Conservation (phyloP, 1,140 invertebrate genomes). For the Eubasilissa regina region DNA sequence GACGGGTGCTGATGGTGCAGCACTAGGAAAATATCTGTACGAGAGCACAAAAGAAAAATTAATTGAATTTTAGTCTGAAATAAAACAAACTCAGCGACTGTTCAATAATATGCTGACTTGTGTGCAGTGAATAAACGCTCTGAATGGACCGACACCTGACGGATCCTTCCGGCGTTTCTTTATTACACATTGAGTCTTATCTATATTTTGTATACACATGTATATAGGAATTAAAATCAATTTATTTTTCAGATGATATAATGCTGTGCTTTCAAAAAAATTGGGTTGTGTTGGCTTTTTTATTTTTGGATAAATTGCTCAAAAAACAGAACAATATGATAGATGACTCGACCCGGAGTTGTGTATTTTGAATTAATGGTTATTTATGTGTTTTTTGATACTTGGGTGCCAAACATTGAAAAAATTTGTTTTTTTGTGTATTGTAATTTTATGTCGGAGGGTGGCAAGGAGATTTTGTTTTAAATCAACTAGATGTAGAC, state of each 20-base stretch:
- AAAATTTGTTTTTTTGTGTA: slow-evolving; percentile 42
- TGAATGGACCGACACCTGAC: background rate
- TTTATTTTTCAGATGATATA: slow-evolving; percentile 34
- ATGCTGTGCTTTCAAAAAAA: slow-evolving; percentile 22
- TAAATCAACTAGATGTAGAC: slow-evolving; percentile 45
- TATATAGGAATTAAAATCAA: slow-evolving; percentile 39
- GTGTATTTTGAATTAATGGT: slow-evolving; percentile 42
- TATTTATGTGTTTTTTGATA: slow-evolving; percentile 55
- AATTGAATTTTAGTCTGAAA: slow-evolving; percentile 8
- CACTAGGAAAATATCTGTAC: background rate
- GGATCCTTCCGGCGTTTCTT: slow-evolving; percentile 8
- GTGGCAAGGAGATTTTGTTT: slow-evolving; percentile 54
- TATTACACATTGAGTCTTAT: background rate
- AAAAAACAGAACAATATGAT: slow-evolving; percentile 2
- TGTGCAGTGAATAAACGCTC: slow-evolving; percentile 22
- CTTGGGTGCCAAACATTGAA: slow-evolving; percentile 59
- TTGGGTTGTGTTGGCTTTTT: slow-evolving; percentile 26
- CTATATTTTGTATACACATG: slow-evolving; percentile 30
- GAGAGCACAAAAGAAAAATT: slow-evolving; percentile 21
- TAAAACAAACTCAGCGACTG: background rate
- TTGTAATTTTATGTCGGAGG: slow-evolving; percentile 55
- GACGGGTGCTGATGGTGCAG: background rate
- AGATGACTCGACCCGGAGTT: slow-evolving; percentile 34
- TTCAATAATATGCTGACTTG: background rate
- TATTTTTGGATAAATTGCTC: slow-evolving; percentile 9